Evolutionary conservation across 2,888 invertebrate species (phyloP).

Genomic region (Ptycholaimellus sp.): DNA sequence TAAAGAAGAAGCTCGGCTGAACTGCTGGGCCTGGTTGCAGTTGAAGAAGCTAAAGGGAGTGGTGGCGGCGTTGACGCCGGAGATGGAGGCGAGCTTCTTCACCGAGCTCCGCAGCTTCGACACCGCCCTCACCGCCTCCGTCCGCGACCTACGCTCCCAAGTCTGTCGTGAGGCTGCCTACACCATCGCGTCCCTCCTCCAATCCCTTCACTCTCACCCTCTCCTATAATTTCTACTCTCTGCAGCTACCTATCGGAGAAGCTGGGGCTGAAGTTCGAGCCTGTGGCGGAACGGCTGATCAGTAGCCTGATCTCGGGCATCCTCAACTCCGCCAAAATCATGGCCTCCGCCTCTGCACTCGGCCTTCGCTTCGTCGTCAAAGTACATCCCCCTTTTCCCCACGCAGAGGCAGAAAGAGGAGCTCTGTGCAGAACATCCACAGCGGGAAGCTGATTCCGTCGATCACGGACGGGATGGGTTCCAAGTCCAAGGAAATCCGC

Average conservation of each 20-base stretch:
- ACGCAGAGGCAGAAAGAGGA: too few species aligned
- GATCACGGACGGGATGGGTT: conserved; percentile 29
- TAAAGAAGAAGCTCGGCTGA: too few species aligned
- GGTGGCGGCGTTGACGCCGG: conserved; percentile 48
- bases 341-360: conserved; percentile 41
- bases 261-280: conserved; percentile 55
- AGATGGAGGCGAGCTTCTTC: conserved; percentile 41
- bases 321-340: conserved; percentile 78
- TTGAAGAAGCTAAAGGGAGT: conserved; percentile 60
- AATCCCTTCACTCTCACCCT: not conserved
- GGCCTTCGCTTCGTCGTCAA: conserved; percentile 65
- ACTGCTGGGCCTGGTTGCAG: conserved; percentile 38
- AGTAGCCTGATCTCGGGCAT: conserved; percentile 63
- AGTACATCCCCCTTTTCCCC: too few species aligned
- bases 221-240: conserved; percentile 1
- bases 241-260: conserved; percentile 49
- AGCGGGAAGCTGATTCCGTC: conserved; percentile 54
- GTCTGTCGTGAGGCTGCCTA: conserved; percentile 86
- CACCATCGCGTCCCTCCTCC: conserved; percentile 50
- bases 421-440: conserved; percentile 40
- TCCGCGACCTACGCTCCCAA: conserved; percentile 68
- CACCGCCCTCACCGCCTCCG: conserved; percentile 50
- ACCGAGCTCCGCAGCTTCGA: conserved; percentile 52
- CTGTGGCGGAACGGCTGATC: conserved; percentile 56
- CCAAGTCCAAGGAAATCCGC: conserved; percentile 43